These are phyloP conservation scores for Elegia similella DNA, from an alignment of 2,888 invertebrate species.

Conservation along the genomic window DNA sequence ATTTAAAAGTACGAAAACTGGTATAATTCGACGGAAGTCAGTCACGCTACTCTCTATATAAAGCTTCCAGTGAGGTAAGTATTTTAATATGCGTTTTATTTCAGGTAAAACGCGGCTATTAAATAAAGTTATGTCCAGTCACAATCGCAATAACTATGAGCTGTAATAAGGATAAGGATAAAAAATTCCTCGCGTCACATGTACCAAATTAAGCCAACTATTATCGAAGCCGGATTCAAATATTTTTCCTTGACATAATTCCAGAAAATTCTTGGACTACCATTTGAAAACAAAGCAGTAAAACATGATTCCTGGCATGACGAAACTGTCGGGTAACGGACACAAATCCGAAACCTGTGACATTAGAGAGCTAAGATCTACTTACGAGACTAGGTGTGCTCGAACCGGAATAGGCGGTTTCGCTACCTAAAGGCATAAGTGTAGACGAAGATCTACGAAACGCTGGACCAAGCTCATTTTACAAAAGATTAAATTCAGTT, in stretches of 20 bases:
- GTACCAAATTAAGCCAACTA: not conserved
- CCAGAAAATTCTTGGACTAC: not conserved
- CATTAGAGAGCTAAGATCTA: constrained; percentile 4
- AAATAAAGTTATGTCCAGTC: too few relatives aligned
- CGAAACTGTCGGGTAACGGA: not conserved
- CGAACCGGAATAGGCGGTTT: constrained; percentile 4
- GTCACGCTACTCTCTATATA: too few relatives aligned
- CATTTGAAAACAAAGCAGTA: not conserved
- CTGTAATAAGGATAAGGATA: too few relatives aligned
- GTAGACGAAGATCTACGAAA: not conserved
- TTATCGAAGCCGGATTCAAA: not conserved
- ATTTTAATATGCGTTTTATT: too few relatives aligned
- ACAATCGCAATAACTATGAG: too few relatives aligned
- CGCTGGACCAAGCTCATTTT: not conserved
- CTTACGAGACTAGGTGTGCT: not conserved
- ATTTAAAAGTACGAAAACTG: too few relatives aligned
- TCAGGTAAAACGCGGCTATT: too few relatives aligned
- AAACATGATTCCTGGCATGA: not conserved
- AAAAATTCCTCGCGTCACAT: too few relatives aligned
- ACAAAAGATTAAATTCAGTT: not conserved
- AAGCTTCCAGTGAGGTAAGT: too few relatives aligned
- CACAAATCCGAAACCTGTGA: not conserved
- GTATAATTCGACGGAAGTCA: too few relatives aligned
- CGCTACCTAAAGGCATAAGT: constrained; percentile 1
- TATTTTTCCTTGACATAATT: not conserved